Percentiles rank a stretch among this genome's conserved stretches.
Evolutionary conservation across 53 echinoderm and acorn worm genomes (phyloP).

Genomic region (Actinopyga echinites): DNA sequence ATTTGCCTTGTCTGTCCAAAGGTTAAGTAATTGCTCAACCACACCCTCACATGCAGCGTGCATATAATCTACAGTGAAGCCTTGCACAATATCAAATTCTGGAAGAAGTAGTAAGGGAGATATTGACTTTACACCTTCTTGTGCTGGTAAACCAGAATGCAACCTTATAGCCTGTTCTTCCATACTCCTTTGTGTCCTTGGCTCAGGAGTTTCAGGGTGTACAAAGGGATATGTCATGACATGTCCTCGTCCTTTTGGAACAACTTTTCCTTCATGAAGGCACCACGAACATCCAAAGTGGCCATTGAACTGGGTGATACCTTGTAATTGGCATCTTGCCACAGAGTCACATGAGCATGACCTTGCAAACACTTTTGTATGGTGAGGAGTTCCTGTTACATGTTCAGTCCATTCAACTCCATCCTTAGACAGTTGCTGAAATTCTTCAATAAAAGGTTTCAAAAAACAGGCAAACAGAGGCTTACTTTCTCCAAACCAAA

Average conservation of each 20-base stretch:
- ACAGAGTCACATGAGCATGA: conserved; percentile 53
- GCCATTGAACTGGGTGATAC: conserved; percentile 58
- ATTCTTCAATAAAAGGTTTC: conserved; percentile 55
- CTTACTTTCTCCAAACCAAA: conserved; percentile 57
- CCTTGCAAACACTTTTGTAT: conserved; percentile 25
- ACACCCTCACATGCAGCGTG: conserved; percentile 56
- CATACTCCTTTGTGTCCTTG: background rate
- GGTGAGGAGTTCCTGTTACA: background rate
- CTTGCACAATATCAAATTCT: conserved; percentile 51
- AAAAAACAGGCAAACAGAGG: conserved; percentile 41
- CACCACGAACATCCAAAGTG: conserved; percentile 62
- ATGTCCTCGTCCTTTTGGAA: conserved; percentile 45
- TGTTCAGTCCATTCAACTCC: conserved; percentile 49
- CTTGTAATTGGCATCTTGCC: conserved; percentile 42
- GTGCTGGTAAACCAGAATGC: background rate
- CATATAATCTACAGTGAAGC: conserved; percentile 54
- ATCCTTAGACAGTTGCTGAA: conserved; percentile 11
- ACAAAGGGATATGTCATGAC: conserved; percentile 35
- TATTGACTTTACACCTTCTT: conserved; percentile 44
- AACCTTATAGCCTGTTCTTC: conserved; percentile 4
- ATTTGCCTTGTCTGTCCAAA: conserved; percentile 55
- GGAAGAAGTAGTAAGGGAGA: conserved; percentile 49
- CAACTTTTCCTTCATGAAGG: conserved; percentile 42
- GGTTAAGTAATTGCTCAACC: conserved; percentile 25
- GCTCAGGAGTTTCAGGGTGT: conserved; percentile 15